Conservation (phyloP, 2,888 invertebrate species). For the Catocala fraxini region DNA sequence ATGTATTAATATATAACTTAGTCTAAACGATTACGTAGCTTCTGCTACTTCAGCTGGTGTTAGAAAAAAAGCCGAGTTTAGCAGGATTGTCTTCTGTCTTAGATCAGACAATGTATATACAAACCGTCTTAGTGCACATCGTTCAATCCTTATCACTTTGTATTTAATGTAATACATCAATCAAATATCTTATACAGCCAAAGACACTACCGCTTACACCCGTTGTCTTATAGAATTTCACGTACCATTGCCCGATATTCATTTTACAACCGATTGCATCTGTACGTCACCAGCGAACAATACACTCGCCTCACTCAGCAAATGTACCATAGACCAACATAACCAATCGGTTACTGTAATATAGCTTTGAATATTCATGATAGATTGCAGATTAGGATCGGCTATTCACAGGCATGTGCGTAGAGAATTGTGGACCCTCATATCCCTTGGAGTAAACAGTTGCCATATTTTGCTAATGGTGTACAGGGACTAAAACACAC, state of each 20-base stretch:
- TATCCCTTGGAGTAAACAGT: constrained; percentile 2
- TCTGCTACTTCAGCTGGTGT: too few relatives aligned
- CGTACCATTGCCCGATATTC: not conserved
- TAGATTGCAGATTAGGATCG: constrained; percentile 22
- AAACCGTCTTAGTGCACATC: too few relatives aligned
- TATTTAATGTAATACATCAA: too few relatives aligned
- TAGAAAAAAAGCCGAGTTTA: too few relatives aligned
- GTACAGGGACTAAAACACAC: not conserved
- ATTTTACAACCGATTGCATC: constrained; percentile 1
- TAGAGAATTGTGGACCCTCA: not conserved
- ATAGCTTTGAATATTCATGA: constrained; percentile 45
- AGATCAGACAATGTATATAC: too few relatives aligned
- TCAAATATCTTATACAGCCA: too few relatives aligned
- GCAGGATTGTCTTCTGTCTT: too few relatives aligned
- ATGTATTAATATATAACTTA: too few relatives aligned
- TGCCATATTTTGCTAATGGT: not conserved
- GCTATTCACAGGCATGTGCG: constrained; percentile 35
- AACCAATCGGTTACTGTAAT: constrained; percentile 35
- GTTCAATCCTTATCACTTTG: too few relatives aligned
- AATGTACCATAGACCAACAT: constrained; percentile 10
- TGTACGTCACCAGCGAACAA: constrained; percentile 18
- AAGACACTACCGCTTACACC: too few relatives aligned
- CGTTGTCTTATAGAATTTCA: constrained; percentile 1
- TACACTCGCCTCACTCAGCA: constrained; percentile 27
- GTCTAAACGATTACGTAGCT: too few relatives aligned